Conservation (phyloP, 2,888 invertebrate species). For the Onthophagus sagittarius region DNA sequence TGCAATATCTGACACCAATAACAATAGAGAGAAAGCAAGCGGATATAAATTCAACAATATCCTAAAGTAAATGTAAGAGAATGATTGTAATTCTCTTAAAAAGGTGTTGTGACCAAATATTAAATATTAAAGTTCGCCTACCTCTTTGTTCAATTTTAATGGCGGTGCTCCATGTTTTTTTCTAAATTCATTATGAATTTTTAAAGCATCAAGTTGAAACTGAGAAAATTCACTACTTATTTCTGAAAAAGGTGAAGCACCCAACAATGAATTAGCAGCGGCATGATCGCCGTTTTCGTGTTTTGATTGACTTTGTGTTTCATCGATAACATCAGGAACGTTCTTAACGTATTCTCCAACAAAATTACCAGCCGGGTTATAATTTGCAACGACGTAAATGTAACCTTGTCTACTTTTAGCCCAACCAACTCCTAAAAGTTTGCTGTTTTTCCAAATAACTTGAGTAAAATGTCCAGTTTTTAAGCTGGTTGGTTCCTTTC, state of each 20-base stretch:
- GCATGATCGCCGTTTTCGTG: neutral
- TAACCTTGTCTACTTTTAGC: constrained; percentile 68
- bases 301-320: neutral
- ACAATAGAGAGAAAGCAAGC: no score
- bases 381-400: constrained; percentile 84
- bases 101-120: neutral
- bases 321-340: constrained; percentile 50
- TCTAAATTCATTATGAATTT: constrained; percentile 60
- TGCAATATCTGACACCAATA: constrained; percentile 27
- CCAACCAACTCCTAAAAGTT: constrained; percentile 64
- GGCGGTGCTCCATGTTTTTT: constrained; percentile 56
- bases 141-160: constrained; percentile 52
- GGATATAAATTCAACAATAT: no score
- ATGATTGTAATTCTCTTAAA: no score
- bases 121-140: constrained; percentile 39
- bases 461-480: constrained; percentile 71
- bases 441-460: constrained; percentile 65
- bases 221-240: constrained; percentile 32
- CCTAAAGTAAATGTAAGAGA: no score
- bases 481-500: constrained; percentile 58
- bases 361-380: constrained; percentile 86
- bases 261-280: neutral
- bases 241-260: neutral
- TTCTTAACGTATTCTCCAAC: constrained; percentile 70
- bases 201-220: constrained; percentile 52